Conservation (phyloP, 2,797 vertebrate species). For the Coregonus ussuriensis region DNA sequence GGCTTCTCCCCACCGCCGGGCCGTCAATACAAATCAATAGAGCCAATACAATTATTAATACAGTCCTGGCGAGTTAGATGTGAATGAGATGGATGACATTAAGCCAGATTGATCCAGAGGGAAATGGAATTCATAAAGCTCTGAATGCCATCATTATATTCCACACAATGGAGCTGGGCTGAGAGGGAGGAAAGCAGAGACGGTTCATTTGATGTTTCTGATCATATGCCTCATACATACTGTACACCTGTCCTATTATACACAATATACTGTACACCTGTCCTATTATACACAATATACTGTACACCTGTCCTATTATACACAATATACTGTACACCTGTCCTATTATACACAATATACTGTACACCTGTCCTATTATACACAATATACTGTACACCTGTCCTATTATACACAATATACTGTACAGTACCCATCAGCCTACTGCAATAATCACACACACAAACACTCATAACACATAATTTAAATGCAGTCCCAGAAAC, state of each 20-base stretch:
- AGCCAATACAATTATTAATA: constrained; percentile 83
- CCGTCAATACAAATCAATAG: constrained; percentile 84
- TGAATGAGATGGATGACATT: constrained; percentile 83
- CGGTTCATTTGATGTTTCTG: constrained; percentile 21
- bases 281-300: too few species aligned
- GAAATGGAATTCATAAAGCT: constrained; percentile 79
- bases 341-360: too few species aligned
- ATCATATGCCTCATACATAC: constrained; percentile 35
- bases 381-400: background rate
- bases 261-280: too few species aligned
- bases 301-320: background rate
- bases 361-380: too few species aligned
- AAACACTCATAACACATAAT: background rate
- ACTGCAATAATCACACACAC: background rate
- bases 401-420: background rate
- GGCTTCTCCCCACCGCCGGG: constrained; percentile 31
- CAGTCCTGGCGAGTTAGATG: constrained; percentile 76
- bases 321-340: background rate
- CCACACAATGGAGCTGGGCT: constrained; percentile 59
- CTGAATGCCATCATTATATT: constrained; percentile 75
- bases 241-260: too few species aligned
- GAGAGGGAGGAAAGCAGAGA: constrained; percentile 38
- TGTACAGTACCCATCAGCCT: background rate
- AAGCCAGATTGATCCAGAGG: constrained; percentile 79
- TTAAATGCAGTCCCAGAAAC: background rate